Base-by-base conservation (phyloP, 2,113 vertebrate species). In the Lycocorax pyrrhopterus region DNA sequence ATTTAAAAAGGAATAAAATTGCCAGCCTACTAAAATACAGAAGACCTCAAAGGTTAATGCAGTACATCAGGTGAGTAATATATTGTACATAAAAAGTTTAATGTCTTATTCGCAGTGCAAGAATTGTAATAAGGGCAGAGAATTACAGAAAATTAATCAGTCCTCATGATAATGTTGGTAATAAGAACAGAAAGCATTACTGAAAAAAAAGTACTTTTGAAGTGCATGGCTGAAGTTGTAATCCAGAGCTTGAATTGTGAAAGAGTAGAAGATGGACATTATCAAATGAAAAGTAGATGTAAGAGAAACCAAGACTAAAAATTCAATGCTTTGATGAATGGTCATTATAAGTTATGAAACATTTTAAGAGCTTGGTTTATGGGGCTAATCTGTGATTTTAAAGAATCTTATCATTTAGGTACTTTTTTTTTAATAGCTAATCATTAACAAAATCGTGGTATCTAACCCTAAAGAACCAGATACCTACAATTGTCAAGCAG, bases 31-130 rank as follows among this genome's bases (percentile, higher is more conserved):
- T 93, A 90, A 94, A 96, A 78, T 56, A 63, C 41, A 75, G 73
- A 89, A 73, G 51, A 78, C 87, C 41, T 89, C 63, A 92, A 97
- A 96, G 91, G 89, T 94, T 97, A 94, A 92, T 82, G 55, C 14
- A n/a, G 53, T 88, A 83, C 53, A 87, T 71, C 46, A 93, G 69
- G 71, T 66, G 46, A 51, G 81, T 95, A 90, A 94, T 93, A 80
- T 56, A 93, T 91, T 76, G 78, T 49, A 92, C 82, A 89, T 81
- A 83, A 89, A 92, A 96, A 92, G 86, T 94, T 93, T 93, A 95
- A 92, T 91, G 56, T 75, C 90, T 87, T 92, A 63, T 91, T 96
- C 29, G 0, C 23, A 62, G 63, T 66, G 37, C 71, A 94, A 93
- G 58, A 84, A 95, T 89, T 81, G 32, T 73, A 94, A 92, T 71